Base-by-base conservation (phyloP, 2,113 vertebrate genomes). In the Coracopsis vasa region DNA sequence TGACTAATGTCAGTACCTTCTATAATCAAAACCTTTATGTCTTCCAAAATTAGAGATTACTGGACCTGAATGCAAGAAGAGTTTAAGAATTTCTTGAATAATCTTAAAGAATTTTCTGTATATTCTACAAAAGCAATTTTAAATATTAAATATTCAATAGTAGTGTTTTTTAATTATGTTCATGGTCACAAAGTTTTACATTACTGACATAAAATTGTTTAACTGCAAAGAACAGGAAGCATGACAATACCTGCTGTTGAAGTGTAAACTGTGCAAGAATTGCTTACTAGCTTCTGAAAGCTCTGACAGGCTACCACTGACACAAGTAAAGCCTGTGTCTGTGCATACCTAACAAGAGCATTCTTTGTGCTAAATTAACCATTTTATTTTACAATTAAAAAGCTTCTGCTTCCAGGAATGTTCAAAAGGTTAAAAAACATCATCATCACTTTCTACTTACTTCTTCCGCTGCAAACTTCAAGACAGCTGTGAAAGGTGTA, bases 401-500 rank as follows among this genome's bases (percentile, higher is more conserved):
- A 70, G 3, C 6, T 65, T 53, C 19, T 16, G 5, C 6, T 70
- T 88, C 58, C 41, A 62, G 21, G 7, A 74, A 74, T 0, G 1
- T 10, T 29, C 6, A 45, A 16, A 48, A 58, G 14, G 3, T 54
- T 61, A 13, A 73, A 65, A 35, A 8, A 0, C 8, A 54, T 6
- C 1, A 1, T 12, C 8, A 53, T 10, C 10, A 13, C 65, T 77
- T 53, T 62, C 25, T 51, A 98, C 98, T 98, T 97, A 99, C 99
- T 98, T 99, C 99, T 97, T 99, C 99, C 37, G 99, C 99, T 71
- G 99, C 99, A 98, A 99, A 99, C 97, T 99, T 99, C 94, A 99
- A 97, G 81, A 99, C 99, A 10, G 99, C 99, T 64, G 99, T 99
- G 97, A 99, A 99, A 10, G 99, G 99, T 1, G 99, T 99, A 92